Percentiles rank a stretch among this genome's conserved stretches.
Conservation (phyloP, 1,140 invertebrate species). For the Aethina tumida region DNA sequence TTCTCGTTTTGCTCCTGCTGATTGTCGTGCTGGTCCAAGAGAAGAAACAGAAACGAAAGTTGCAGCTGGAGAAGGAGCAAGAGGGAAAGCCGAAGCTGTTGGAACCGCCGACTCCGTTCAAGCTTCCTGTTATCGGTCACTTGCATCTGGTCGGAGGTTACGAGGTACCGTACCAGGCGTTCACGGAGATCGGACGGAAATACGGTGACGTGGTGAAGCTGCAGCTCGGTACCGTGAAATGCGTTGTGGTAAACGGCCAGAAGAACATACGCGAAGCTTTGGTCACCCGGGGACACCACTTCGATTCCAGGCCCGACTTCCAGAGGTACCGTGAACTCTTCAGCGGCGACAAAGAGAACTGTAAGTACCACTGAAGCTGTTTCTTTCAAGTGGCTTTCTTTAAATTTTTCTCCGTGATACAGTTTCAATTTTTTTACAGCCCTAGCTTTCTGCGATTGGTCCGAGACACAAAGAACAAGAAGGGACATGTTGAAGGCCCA, state of each 20-base stretch:
- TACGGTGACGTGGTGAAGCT: constrained; percentile 48
- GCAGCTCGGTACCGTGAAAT: constrained; percentile 47
- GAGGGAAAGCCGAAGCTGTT: too few species aligned
- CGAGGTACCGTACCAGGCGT: constrained; percentile 54
- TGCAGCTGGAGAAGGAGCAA: too few species aligned
- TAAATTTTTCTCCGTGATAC: neutral
- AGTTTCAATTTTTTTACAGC: constrained; percentile 45
- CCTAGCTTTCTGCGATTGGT: constrained; percentile 78
- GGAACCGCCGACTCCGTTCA: constrained; percentile 44
- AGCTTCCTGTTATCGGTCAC: constrained; percentile 50
- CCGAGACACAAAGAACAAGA: constrained; percentile 63
- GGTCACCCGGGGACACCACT: constrained; percentile 47
- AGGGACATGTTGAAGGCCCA: constrained; percentile 64
- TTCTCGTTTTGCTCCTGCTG: too few species aligned
- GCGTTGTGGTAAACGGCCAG: constrained; percentile 52
- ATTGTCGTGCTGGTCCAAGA: too few species aligned
- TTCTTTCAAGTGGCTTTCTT: constrained; percentile 3
- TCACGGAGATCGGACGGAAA: constrained; percentile 41
- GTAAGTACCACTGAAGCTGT: constrained; percentile 42
- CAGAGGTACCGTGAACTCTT: constrained; percentile 52
- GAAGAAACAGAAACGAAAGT: too few species aligned
- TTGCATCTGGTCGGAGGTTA: constrained; percentile 49
- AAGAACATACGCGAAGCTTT: constrained; percentile 55
- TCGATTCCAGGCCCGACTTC: constrained; percentile 58
- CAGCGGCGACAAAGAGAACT: constrained; percentile 55